Percentiles rank a stretch among this genome's conserved stretches.
phyloP scores from a whole-genome alignment of 2,888 invertebrate species.

The Drosophila quinaria region DNA sequence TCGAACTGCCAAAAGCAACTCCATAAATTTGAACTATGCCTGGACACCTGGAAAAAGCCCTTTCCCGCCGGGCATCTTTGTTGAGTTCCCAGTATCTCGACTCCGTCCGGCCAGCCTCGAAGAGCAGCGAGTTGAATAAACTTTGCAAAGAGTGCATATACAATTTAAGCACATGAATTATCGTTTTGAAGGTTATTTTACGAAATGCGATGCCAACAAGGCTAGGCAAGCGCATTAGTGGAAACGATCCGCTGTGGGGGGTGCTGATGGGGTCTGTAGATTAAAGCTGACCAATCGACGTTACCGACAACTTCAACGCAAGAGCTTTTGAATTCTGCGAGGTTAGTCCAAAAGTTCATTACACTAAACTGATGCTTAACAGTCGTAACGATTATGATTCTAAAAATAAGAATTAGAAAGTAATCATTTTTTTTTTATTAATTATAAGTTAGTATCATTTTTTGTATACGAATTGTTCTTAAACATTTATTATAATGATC shows the following conservation, averaged over 20 bases:
- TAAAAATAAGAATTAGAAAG: neutral
- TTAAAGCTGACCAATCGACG: conserved; percentile 19
- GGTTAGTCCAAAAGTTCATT: conserved; percentile 73
- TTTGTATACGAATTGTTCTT: too few species aligned
- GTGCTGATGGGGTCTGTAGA: conserved; percentile 17
- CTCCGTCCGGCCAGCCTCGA: conserved; percentile 28
- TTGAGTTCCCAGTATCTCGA: conserved; percentile 1
- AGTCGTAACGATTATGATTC: conserved; percentile 7
- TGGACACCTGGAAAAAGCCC: neutral
- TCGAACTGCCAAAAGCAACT: neutral
- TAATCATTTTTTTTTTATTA: too few species aligned
- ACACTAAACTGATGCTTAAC: conserved; percentile 76
- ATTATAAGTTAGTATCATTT: too few species aligned
- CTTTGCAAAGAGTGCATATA: conserved; percentile 75
- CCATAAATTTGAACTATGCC: conserved; percentile 19
- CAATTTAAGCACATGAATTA: conserved; percentile 82
- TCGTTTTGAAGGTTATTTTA: conserved; percentile 83
- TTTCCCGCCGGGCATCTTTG: conserved; percentile 3
- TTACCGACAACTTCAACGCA: conserved; percentile 56
- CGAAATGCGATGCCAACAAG: conserved; percentile 74
- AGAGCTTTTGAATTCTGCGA: conserved; percentile 40
- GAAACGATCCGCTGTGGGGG: conserved; percentile 10
- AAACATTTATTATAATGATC: too few species aligned
- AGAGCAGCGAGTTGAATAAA: conserved; percentile 81
- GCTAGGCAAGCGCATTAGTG: conserved; percentile 76